phyloP scores from a whole-genome alignment of 64 coral and sea anemone genomes.

The Actinia tenebrosa region DNA sequence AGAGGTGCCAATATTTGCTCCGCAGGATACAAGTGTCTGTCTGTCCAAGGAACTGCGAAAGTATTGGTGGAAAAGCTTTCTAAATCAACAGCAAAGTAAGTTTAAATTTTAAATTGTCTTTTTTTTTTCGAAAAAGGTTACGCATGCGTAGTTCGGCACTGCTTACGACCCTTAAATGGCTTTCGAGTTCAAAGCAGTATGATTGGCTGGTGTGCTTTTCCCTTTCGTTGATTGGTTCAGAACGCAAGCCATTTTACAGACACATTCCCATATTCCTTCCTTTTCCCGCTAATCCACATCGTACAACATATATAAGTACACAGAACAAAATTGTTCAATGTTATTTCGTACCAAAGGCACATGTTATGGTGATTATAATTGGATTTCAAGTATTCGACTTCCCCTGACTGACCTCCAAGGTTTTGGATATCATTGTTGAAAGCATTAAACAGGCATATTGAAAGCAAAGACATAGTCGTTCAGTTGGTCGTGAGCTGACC shows the following conservation, averaged over 20 bases:
- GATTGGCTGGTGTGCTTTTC: no score
- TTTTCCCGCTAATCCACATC: no score
- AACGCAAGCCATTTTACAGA: no score
- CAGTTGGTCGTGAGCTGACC: no score
- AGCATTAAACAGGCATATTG: background rate
- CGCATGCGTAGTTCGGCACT: no score
- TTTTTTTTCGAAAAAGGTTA: background rate
- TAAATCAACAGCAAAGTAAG: background rate
- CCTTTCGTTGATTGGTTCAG: no score
- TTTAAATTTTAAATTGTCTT: background rate
- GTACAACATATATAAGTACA: no score
- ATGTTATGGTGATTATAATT: background rate
- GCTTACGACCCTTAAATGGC: no score
- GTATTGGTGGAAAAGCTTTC: background rate
- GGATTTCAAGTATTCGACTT: background rate
- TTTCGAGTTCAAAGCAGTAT: no score
- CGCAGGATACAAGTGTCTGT: constrained; percentile 31
- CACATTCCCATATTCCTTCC: no score
- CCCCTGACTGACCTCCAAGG: background rate
- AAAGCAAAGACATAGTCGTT: background rate
- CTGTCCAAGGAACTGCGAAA: constrained; percentile 29
- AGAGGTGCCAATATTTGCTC: constrained; percentile 14
- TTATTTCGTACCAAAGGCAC: background rate
- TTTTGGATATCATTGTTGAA: constrained; percentile 1
- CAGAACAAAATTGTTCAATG: no score